phyloP scores from a whole-genome alignment of 2,797 vertebrate species.

The Amazona ochrocephala region DNA sequence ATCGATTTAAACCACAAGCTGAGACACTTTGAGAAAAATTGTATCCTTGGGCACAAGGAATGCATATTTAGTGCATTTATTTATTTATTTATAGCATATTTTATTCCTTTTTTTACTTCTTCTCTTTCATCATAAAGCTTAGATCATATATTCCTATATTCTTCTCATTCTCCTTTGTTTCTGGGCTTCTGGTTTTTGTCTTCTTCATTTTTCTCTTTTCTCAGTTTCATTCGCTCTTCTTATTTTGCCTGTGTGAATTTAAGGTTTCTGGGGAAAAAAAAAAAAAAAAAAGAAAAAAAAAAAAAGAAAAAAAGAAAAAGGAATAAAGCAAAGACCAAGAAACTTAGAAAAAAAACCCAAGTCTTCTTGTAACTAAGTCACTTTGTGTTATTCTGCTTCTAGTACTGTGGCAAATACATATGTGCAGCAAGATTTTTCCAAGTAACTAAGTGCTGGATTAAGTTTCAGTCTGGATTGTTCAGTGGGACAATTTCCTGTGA shows the following conservation, averaged over 20 bases:
- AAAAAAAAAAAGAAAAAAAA: background rate
- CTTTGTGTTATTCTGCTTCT: background rate
- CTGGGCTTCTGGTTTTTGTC: background rate
- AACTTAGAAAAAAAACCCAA: accelerated
- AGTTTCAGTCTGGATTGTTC: background rate
- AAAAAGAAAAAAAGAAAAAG: background rate
- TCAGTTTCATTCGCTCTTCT: background rate
- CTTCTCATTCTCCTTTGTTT: background rate
- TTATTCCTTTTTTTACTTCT: background rate
- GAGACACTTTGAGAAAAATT: background rate
- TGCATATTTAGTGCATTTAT: background rate
- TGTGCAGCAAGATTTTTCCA: background rate
- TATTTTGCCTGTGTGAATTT: background rate
- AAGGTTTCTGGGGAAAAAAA: background rate
- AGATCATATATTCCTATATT: background rate
- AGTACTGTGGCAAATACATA: background rate
- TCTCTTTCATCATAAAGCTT: background rate
- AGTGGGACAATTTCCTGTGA: background rate
- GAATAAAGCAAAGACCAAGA: background rate
- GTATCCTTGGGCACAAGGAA: background rate
- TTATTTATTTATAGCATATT: background rate
- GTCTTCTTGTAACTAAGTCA: background rate
- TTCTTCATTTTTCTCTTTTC: background rate
- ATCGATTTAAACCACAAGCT: background rate
- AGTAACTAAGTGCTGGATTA: background rate